Base-by-base conservation (phyloP, 2,113 vertebrate species). In the Atlantisia rogersi region DNA sequence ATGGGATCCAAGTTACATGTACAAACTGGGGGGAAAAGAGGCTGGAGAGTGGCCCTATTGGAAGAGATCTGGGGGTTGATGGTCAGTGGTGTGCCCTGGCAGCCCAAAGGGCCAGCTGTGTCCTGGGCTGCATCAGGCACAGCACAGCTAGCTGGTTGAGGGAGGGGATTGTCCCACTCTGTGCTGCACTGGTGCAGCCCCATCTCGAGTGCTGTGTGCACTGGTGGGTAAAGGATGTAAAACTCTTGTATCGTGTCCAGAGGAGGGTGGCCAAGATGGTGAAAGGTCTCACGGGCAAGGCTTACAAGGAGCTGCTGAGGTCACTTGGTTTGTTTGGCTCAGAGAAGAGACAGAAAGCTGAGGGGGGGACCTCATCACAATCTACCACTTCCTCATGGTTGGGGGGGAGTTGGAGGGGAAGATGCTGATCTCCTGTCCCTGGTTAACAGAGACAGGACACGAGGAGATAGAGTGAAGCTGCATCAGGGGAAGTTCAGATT, bases 91-190 rank as follows among this genome's bases (percentile, higher is more conserved):
- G 31, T 56, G 32, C 25, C 15, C 18, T 58, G 53, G 29, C 40
- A 76, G 48, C 15, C 59, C 6, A 19, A 32, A 73, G 12, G 25
- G 29, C 6, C 15, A 67, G 0, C 20, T 0, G 0, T 76, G 56
- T 60, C 31, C 12, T 44, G 42, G 17, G 5, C 2, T 3, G 4
- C 42, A 48, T 31, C 22, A 64, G 22, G 37, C 11, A 48, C 19
- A 77, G 29, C 48, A 42, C 7, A 0, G 1, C 6, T 12, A 63
- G 29, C 8, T 0, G 0, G 15, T 8, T 3, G 6, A 64, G 14
- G 2, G 12, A 39, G 22, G 22, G 11, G 15, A 15, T 20, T 20
- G 22, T 82, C 35, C 17, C 0, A 0, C 26, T 31, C 39, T 59
- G 5, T 29, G 8, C 19, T 15, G 22, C 2, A 0, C 26, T 53